These are phyloP conservation scores for Oreochromis aureus DNA, from an alignment of 2,113 vertebrate species.

Conservation along the genomic window DNA sequence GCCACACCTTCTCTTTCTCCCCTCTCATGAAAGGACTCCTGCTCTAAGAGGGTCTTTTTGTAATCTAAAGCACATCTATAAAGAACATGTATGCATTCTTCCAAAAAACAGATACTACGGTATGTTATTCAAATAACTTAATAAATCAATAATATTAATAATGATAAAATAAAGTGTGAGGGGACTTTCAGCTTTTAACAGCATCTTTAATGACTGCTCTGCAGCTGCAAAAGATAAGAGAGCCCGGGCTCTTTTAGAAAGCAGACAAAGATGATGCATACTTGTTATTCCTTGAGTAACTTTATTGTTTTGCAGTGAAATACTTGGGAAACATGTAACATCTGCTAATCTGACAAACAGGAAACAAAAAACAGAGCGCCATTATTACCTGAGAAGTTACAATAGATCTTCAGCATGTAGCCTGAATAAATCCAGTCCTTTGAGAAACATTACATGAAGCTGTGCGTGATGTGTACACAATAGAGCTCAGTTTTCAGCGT, in stretches of 20 bases:
- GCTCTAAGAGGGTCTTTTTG: not conserved
- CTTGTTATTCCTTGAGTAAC: not conserved
- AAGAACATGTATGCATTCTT: not conserved
- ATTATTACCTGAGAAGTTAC: not conserved
- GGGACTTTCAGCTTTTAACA: not conserved
- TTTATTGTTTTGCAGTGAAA: not conserved
- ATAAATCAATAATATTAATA: not conserved
- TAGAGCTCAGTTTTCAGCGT: not conserved
- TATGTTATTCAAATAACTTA: not conserved
- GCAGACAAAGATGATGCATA: not conserved
- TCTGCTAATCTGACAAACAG: not conserved
- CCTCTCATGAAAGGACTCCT: not conserved
- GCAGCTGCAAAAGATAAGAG: not conserved
- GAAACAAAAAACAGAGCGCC: not conserved
- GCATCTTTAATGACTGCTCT: not conserved
- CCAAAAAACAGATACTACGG: not conserved
- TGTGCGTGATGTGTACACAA: not conserved
- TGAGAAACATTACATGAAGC: not conserved
- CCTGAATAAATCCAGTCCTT: not conserved
- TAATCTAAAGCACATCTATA: not conserved
- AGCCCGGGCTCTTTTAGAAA: not conserved
- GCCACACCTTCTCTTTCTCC: not conserved
- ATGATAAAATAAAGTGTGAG: not conserved
- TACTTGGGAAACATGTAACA: not conserved
- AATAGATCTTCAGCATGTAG: not conserved